These are phyloP conservation scores for Triplophysa tibetana DNA, from an alignment of 2,113 vertebrate species.

Conservation along the genomic window DNA sequence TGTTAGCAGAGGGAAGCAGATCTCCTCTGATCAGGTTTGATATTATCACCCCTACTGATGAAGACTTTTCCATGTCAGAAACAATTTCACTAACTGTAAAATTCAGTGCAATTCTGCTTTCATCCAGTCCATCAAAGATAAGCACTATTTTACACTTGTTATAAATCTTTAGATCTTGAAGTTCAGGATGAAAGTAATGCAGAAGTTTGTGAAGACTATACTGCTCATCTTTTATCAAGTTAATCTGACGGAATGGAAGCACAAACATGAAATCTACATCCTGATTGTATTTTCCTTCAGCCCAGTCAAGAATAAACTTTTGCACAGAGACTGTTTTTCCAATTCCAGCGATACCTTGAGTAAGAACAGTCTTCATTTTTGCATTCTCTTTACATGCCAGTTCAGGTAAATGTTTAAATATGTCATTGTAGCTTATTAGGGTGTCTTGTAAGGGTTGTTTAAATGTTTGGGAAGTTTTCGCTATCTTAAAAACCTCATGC, in stretches of 20 bases:
- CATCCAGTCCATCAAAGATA: no score
- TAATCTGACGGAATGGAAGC: no score
- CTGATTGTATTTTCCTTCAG: no score
- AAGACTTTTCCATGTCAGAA: neutral
- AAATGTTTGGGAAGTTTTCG: no score
- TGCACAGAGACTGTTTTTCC: no score
- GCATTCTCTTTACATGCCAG: neutral
- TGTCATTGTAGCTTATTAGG: conserved; percentile 36
- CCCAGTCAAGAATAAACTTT: no score
- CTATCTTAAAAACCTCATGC: no score
- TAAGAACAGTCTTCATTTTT: conserved; percentile 23
- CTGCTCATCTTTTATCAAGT: no score
- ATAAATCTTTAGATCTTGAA: conserved; percentile 42
- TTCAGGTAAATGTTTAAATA: conserved; percentile 8
- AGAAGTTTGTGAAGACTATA: no score
- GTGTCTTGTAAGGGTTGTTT: neutral
- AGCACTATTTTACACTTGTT: conserved; percentile 19
- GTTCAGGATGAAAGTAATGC: neutral
- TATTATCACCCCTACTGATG: conserved; percentile 20
- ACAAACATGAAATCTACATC: no score
- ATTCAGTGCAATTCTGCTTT: conserved; percentile 3
- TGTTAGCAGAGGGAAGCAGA: conserved; percentile 22
- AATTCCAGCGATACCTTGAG: neutral
- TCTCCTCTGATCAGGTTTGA: conserved; percentile 26
- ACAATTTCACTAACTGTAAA: conserved; percentile 3